These are phyloP conservation scores for Lumbricus terrestris DNA, from an alignment of 2,888 invertebrate genomes.

Conservation along the genomic window DNA sequence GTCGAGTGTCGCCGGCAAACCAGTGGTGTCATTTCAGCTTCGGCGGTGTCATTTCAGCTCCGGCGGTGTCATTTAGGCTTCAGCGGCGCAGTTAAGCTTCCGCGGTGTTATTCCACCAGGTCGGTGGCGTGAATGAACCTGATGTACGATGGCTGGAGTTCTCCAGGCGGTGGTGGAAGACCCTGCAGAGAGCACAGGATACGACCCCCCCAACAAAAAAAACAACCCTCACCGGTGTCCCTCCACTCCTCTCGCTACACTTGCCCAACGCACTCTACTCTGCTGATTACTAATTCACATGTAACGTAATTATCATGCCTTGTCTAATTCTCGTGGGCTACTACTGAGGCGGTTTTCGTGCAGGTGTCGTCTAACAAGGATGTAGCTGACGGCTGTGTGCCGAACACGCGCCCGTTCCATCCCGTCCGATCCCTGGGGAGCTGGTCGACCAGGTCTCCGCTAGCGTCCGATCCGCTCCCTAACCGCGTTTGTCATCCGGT, in stretches of 20 bases:
- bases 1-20: background rate
- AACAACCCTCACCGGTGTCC: background rate
- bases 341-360: background rate
- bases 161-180: no score
- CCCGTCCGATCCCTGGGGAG: background rate
- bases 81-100: background rate
- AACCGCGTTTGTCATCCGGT: background rate
- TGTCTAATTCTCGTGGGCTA: background rate
- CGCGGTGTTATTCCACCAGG: background rate
- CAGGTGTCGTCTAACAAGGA: background rate
- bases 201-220: background rate
- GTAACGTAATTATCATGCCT: background rate
- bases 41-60: background rate
- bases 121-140: background rate
- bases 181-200: no score
- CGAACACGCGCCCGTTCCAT: background rate
- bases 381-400: no score
- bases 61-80: background rate
- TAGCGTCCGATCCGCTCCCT: background rate
- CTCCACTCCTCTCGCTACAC: no score
- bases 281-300: background rate
- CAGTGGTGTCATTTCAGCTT: no score
- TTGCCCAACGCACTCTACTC: background rate
- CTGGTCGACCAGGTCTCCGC: background rate
- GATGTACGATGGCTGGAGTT: background rate